Base-by-base conservation (phyloP, 2,888 invertebrate genomes). In the Galerucella nymphaeae region DNA sequence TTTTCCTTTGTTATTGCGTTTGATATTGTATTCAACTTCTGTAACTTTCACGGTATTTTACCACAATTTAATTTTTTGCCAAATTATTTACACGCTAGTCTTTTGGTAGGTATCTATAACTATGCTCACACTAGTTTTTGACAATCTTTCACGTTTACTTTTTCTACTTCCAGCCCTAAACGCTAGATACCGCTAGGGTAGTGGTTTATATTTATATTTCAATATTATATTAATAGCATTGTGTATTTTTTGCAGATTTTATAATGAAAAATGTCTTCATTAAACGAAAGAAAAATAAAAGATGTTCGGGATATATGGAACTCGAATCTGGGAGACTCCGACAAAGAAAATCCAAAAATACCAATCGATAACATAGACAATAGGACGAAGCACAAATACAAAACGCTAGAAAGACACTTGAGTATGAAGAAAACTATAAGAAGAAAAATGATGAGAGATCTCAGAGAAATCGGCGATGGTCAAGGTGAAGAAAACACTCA, bases 351-450 rank as follows among this genome's bases (percentile, higher is more conserved):
- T 68, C 82, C 83, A 10, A 80, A 88, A 82, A 89, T 88, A 83
- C 88, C 87, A 18, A 78, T 78, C 66, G 82, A 82, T 42, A 91
- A 90, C 84, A 84, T 86, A 42, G 88, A 88, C 79, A 86, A 85
- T 2, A 90, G 90, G 81, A 90, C 90, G 81, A 92, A 92, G 82
- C 92, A 93, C 78, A 93, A 93, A 83, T 92, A 89, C 86, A 91
- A 92, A 83, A 94, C 94, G 20, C 86, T 94, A 57, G 94, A 95
- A 83, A 88, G 94, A 80, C 94, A 94, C 85, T 89, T 95, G 81
- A 94, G 94, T 84, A 94, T 94, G 94, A 94, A 95, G 88, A 94
- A 94, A 85, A 94, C 94, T 18, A 94, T 94, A 79, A 88, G 94
- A 80, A 94, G 94, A 88, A 94, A 94, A 87, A 94, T 94, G 83